Conservation (phyloP, 2,888 invertebrate genomes). For the Sarcophaga subvicina region DNA sequence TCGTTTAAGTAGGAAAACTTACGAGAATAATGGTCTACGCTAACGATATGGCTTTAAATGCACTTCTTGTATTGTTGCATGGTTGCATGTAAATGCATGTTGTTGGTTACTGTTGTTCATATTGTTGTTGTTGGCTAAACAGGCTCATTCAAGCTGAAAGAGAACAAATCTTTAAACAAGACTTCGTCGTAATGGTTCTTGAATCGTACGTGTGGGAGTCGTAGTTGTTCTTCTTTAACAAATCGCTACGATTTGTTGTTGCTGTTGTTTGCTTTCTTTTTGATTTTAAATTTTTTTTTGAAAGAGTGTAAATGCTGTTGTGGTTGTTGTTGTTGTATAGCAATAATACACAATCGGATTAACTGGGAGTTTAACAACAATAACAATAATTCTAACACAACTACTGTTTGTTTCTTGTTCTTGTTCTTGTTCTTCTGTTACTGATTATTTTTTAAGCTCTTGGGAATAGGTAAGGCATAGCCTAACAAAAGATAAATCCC, state of each 20-base stretch:
- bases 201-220: constrained; percentile 61
- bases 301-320: constrained; percentile 23
- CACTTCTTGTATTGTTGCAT: constrained; percentile 57
- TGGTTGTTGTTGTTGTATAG: constrained; percentile 36
- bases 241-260: constrained; percentile 68
- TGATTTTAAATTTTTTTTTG: constrained; percentile 48
- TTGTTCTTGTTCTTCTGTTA: neutral
- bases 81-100: constrained; percentile 59
- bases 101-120: neutral
- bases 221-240: constrained; percentile 60
- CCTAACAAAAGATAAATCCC: neutral
- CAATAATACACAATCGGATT: constrained; percentile 62
- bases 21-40: constrained; percentile 51
- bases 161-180: constrained; percentile 58
- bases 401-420: constrained; percentile 39
- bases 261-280: neutral
- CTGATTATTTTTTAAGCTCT: constrained; percentile 27
- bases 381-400: constrained; percentile 44
- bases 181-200: constrained; percentile 45
- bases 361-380: constrained; percentile 56
- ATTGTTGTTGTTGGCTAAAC: constrained; percentile 22
- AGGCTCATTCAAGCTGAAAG: constrained; percentile 43
- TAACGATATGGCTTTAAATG: constrained; percentile 60
- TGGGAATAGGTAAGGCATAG: neutral
- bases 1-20: neutral